Evolutionary conservation across 2,113 vertebrate genomes (phyloP).

Genomic region (Anser cygnoides): DNA sequence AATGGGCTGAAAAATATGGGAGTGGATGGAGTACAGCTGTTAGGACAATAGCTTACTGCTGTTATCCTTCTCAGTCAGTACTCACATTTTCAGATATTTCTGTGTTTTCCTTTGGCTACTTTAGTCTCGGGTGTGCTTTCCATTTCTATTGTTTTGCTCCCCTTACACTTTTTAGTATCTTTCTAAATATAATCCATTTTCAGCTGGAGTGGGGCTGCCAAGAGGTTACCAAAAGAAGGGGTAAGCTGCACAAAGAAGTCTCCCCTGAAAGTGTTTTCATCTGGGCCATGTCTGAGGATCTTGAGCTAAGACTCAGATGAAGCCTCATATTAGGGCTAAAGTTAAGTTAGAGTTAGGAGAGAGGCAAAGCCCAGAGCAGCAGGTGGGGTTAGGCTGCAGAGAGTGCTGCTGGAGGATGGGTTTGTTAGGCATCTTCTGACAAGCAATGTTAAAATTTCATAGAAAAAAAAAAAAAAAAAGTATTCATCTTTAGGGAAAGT

Average conservation of each 20-base stretch:
- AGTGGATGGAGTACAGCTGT: neutral
- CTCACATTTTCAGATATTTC: neutral
- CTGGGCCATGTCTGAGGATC: neutral
- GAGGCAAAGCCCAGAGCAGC: neutral
- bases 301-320: neutral
- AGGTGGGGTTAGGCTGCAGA: neutral
- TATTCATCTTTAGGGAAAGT: slow-evolving; percentile 21
- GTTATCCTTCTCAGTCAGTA: neutral
- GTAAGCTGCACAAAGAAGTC: neutral
- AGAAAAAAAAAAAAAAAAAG: neutral
- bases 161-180: neutral
- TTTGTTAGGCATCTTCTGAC: neutral
- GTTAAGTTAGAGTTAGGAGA: neutral
- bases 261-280: neutral
- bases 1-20: neutral
- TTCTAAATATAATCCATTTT: neutral
- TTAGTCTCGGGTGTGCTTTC: neutral
- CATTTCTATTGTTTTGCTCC: neutral
- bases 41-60: neutral
- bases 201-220: neutral
- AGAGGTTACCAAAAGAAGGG: neutral
- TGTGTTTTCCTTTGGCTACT: neutral
- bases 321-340: neutral
- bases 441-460: slow-evolving; percentile 14
- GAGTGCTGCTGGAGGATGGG: neutral